These are phyloP conservation scores for Antheraea mylitta DNA, from an alignment of 1,140 invertebrate genomes.

Conservation along the genomic window DNA sequence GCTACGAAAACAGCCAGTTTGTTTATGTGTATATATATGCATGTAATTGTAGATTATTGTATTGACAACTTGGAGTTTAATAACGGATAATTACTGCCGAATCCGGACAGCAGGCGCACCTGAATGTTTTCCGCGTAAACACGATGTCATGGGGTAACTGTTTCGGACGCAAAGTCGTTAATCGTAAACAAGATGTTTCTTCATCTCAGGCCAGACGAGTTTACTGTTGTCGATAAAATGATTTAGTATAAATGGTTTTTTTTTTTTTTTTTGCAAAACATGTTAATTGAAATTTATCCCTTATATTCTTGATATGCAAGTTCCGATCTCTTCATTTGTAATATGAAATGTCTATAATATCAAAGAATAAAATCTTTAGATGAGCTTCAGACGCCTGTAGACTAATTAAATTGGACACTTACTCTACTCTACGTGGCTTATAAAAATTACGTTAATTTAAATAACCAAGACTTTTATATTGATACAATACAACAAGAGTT, in stretches of 20 bases:
- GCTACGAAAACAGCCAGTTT: too few species aligned
- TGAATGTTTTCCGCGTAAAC: constrained; percentile 25
- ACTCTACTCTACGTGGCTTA: too few species aligned
- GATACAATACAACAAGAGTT: too few species aligned
- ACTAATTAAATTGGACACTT: too few species aligned
- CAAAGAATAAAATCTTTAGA: too few species aligned
- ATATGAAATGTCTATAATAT: too few species aligned
- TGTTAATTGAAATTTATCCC: background rate
- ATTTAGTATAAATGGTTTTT: background rate
- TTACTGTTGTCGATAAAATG: constrained; percentile 5
- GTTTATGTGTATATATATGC: too few species aligned
- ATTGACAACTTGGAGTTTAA: background rate
- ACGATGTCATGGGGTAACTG: constrained; percentile 46
- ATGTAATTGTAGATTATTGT: background rate
- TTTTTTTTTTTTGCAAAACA: background rate
- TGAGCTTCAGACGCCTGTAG: too few species aligned
- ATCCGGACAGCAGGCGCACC: constrained; percentile 16
- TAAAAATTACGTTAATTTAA: too few species aligned
- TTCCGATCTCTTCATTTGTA: too few species aligned
- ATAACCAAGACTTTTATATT: too few species aligned
- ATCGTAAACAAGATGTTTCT: constrained; percentile 41
- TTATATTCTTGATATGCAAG: too few species aligned
- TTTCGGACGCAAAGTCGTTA: constrained; percentile 40
- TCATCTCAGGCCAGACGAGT: constrained; percentile 19
- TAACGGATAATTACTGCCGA: constrained; percentile 13